Percentiles rank a stretch among this genome's conserved stretches.
phyloP scores from a whole-genome alignment of 2,888 invertebrate species.

The Rhingia campestris region DNA sequence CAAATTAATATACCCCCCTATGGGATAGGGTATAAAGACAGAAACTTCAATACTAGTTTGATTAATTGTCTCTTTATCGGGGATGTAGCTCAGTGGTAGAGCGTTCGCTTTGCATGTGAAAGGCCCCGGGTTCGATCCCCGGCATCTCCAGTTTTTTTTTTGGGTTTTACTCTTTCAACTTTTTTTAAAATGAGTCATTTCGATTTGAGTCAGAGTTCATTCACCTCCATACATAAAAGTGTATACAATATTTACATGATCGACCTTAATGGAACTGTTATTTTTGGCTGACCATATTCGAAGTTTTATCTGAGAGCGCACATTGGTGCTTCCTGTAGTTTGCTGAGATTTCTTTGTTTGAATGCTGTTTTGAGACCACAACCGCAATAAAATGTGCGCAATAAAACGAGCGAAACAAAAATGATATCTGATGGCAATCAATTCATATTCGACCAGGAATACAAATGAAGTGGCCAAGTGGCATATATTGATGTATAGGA shows the following conservation, averaged over 20 bases:
- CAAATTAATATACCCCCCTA: too few relatives aligned
- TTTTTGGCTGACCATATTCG: slow-evolving; percentile 30
- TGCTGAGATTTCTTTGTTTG: slow-evolving; percentile 14
- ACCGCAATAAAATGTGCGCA: slow-evolving; percentile 5
- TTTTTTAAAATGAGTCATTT: background rate
- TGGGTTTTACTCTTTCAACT: slow-evolving; percentile 32
- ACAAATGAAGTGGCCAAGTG: slow-evolving; percentile 40
- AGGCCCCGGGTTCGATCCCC: slow-evolving; percentile 99
- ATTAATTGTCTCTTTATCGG: slow-evolving; percentile 77
- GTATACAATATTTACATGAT: slow-evolving; percentile 20
- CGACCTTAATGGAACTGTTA: background rate
- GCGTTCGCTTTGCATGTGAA: slow-evolving; percentile 99
- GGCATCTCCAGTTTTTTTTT: slow-evolving; percentile 90
- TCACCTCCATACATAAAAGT: slow-evolving; percentile 27
- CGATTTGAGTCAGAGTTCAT: slow-evolving; percentile 1
- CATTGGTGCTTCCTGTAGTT: slow-evolving; percentile 19
- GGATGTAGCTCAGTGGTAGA: slow-evolving; percentile 99
- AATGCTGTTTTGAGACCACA: slow-evolving; percentile 20
- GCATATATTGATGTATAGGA: slow-evolving; percentile 15
- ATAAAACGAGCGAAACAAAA: slow-evolving; percentile 6
- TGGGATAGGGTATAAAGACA: too few relatives aligned
- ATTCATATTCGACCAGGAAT: slow-evolving; percentile 34
- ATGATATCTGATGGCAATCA: slow-evolving; percentile 46
- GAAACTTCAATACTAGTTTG: too few relatives aligned
- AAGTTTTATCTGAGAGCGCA: background rate